Percentiles rank a stretch among this genome's conserved stretches.
These are phyloP conservation scores for Aeoliscus strigatus DNA, from an alignment of 2,797 vertebrate genomes.

Conservation along the genomic window DNA sequence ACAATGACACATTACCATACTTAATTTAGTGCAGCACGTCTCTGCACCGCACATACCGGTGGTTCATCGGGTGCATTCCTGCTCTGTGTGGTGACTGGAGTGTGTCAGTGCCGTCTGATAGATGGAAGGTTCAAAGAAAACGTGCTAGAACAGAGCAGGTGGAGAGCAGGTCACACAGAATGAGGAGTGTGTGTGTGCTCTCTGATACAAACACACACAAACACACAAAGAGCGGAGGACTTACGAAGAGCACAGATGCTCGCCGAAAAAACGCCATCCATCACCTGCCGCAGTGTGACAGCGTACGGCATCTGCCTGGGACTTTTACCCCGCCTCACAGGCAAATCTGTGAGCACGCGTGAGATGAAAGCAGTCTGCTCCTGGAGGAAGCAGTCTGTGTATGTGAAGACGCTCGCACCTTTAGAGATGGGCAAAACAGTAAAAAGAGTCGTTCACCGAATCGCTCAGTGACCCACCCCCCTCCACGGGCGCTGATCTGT, in stretches of 20 bases:
- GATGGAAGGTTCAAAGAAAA: slow-evolving; percentile 41
- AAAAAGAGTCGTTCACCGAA: too few species aligned
- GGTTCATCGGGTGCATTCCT: slow-evolving; percentile 12
- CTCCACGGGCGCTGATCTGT: too few species aligned
- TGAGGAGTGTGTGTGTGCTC: slow-evolving; percentile 6
- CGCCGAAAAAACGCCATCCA: slow-evolving; percentile 55
- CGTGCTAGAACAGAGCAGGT: slow-evolving; percentile 32
- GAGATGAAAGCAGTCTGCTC: slow-evolving; percentile 17
- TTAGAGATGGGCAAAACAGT: too few species aligned
- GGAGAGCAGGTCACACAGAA: slow-evolving; percentile 33
- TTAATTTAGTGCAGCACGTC: slow-evolving; percentile 25
- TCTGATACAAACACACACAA: slow-evolving; percentile 6
- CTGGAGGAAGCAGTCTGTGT: slow-evolving; percentile 5
- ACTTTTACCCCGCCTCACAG: slow-evolving; percentile 24
- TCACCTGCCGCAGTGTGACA: slow-evolving; percentile 57
- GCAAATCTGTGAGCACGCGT: slow-evolving; percentile 8
- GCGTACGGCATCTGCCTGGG: slow-evolving; percentile 16
- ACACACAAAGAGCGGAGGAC: slow-evolving; percentile 15
- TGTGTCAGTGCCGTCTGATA: slow-evolving; percentile 29
- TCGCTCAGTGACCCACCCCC: too few species aligned
- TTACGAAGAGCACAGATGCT: slow-evolving; percentile 50
- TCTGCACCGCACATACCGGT: slow-evolving; percentile 4
- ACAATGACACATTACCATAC: too few species aligned
- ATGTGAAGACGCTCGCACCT: too few species aligned
- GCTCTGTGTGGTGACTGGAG: slow-evolving; percentile 5